phyloP scores from a whole-genome alignment of 2,888 invertebrate genomes.

The Tolmerus cingulatus region DNA sequence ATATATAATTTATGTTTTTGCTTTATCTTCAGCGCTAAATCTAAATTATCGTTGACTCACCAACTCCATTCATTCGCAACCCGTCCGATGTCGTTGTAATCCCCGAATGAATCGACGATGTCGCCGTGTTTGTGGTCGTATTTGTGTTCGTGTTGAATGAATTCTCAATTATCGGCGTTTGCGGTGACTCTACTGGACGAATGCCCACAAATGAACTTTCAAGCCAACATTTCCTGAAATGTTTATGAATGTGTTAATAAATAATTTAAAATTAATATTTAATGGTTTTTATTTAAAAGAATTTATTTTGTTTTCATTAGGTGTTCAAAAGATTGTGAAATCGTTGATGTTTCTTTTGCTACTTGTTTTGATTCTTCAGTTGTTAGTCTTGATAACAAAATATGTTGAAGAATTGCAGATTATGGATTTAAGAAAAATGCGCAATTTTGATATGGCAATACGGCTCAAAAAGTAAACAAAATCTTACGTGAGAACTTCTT shows the following conservation, averaged over 20 bases:
- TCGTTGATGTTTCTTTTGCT: background rate
- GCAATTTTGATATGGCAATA: too few species aligned
- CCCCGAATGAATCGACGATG: slow-evolving; percentile 57
- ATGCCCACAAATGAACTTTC: slow-evolving; percentile 91
- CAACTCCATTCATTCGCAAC: slow-evolving; percentile 66
- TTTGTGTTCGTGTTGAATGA: slow-evolving; percentile 56
- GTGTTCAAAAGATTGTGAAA: too few species aligned
- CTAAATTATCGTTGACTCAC: slow-evolving; percentile 62
- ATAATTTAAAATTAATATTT: background rate
- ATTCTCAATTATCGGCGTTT: slow-evolving; percentile 76
- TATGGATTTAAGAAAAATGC: too few species aligned
- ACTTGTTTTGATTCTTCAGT: too few species aligned
- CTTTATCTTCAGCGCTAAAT: slow-evolving; percentile 37
- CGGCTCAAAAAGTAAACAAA: too few species aligned
- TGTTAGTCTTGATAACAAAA: too few species aligned
- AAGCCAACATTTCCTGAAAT: slow-evolving; percentile 77
- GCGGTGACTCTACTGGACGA: slow-evolving; percentile 84
- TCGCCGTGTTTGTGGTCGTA: slow-evolving; percentile 51
- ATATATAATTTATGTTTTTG: slow-evolving; percentile 20
- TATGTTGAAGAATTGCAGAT: too few species aligned
- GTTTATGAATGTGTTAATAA: background rate
- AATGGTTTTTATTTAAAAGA: background rate
- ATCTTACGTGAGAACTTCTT: too few species aligned
- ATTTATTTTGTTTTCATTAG: too few species aligned
- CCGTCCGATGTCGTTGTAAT: slow-evolving; percentile 48